Evolutionary conservation across 1,140 invertebrate species (phyloP), one percentile per base, ranked within the genome.

Genomic region (Macrostomum lignano): DNA sequence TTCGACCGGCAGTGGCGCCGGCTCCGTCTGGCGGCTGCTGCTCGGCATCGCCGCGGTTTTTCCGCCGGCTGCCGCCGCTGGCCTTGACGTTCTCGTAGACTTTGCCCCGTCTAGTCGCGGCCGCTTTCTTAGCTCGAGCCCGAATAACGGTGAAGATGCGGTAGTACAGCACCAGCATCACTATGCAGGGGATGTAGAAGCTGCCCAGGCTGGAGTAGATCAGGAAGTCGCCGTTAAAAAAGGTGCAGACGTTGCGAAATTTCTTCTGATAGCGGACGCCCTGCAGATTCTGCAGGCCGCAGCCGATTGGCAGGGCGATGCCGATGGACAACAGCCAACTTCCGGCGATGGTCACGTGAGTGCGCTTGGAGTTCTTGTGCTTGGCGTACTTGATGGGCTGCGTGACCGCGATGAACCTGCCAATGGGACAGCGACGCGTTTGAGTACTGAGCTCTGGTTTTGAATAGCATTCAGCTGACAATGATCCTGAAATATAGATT

Each of bases 331-430:
- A 74, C 39, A 74, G 66, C 84, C 84, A 93, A 15, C 84, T 78
- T 36, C 88, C 58, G 19, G 70, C 66, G 46, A 93, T 91, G 36
- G 77, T 88, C 49, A 82, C 51, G 67, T 74, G 75, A 19, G 86
- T 77, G 38, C 84, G 66, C 32, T 69, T 65, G 58, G 76, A 79
- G 63, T 78, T 84, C 63, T 82, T 81, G 63, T 88, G 79, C 48
- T 84, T 82, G 26, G 78, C 75, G 62, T 93, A 93, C 58, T 84
- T 81, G 54, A 93, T 82, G 46, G 84, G 84, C 55, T 79, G 72
- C 20, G 79, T 88, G 36, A 93, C 79, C 36, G 82, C 82, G 46
- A 88, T 86, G 58, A 79, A 93, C 64, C 82, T 82, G n/a, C n/a
- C n/a, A n/a, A n/a, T n/a, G n/a, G n/a, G n/a, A n/a, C n/a, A n/a